Base-by-base conservation (phyloP, 2,797 vertebrate genomes). In the Spinus olivaceus region DNA sequence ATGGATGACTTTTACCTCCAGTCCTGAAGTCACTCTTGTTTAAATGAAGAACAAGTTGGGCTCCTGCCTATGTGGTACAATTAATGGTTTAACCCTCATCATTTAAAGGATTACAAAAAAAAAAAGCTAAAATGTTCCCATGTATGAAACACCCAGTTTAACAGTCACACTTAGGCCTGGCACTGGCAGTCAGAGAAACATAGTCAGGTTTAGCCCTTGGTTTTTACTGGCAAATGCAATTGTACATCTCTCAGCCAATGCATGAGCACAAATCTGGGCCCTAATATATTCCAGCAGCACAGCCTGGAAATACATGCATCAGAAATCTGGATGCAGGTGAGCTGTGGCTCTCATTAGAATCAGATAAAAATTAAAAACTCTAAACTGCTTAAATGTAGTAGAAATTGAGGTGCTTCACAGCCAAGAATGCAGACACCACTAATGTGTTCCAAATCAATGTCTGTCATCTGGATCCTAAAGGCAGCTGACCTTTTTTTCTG, bases 311-410 rank as follows among this genome's bases (percentile, higher is more conserved):
- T 35, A 57, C 25, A 78, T 7, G 54, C 57, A 81, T 28, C 76
- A 89, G 57, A 91, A 94, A 93, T n/a, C 54, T 69, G 76, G 42
- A 92, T 56, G 42, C 81, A 95, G 79, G 86, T 93, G 63, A 95
- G 30, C 47, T 46, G 80, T 7, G 22, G 57, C 54, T 90, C 35
- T 2, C 0, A 4, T 21, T 76, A 46, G 61, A 80, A 83, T 5
- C 22, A 92, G 85, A 70, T 60, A 70, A 70, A 69, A 67, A 60
- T 67, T 70, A 1, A 15, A 72, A 79, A 66, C 49, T 35, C 39
- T 35, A 21, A 51, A 18, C 19, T 59, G 44, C 57, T 78, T 71
- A 89, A 85, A 70, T 5, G 61, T 12, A 47, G 41, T 47, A 61
- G 32, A 87, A 69, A 78, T 83, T 51, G 42, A 32, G 21, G 44